These are phyloP conservation scores for Phaenicophaeus curvirostris DNA, from an alignment of 2,797 vertebrate genomes.

Conservation along the genomic window DNA sequence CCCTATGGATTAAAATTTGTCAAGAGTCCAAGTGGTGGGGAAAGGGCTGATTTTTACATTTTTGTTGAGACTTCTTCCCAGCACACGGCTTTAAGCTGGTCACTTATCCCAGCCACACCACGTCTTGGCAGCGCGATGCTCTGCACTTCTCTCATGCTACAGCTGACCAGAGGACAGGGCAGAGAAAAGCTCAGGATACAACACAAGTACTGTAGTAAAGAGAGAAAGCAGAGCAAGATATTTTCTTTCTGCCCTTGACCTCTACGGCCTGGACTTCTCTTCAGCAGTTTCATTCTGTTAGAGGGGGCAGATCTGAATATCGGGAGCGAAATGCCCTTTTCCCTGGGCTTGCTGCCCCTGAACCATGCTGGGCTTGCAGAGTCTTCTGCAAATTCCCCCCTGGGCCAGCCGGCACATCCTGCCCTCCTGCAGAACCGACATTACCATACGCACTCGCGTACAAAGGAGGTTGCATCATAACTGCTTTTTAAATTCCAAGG, in stretches of 20 bases:
- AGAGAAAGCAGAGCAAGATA: neutral
- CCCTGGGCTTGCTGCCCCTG: neutral
- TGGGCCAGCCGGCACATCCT: neutral
- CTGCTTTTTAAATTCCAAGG: conserved; percentile 16
- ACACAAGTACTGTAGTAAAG: neutral
- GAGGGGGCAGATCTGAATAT: neutral
- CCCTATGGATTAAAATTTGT: neutral
- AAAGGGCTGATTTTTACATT: neutral
- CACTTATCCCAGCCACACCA: neutral
- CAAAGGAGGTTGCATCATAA: conserved; percentile 58
- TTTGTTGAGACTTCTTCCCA: neutral
- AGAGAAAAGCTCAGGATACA: neutral
- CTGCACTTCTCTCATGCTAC: fast-evolving
- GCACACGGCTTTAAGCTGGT: neutral
- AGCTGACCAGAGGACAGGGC: neutral
- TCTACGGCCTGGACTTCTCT: neutral
- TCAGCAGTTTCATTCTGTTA: neutral
- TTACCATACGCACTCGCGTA: neutral
- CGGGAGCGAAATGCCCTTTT: neutral
- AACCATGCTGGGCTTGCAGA: neutral
- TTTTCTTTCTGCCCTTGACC: neutral
- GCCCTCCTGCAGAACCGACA: neutral
- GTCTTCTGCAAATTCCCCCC: neutral
- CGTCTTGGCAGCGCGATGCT: fast-evolving
- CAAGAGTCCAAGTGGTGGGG: neutral